Base-by-base conservation (phyloP, 2,113 vertebrate species). In the Pseudorhombus dupliciocellatus region DNA sequence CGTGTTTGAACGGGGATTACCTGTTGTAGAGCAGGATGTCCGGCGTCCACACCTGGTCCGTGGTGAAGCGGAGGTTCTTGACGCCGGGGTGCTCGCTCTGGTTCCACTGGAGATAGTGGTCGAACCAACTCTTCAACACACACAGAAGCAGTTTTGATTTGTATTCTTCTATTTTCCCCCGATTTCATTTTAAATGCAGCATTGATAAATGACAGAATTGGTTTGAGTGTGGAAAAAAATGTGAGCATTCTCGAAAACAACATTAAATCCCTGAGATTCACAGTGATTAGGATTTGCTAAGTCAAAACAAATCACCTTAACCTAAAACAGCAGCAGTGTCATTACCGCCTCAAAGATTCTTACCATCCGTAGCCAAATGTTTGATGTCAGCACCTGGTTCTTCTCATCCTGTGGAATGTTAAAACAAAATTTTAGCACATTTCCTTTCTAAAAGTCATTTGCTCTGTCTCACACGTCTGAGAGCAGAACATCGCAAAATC, bases 321-420 rank as follows among this genome's bases (percentile, higher is more conserved):
- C 11, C 28, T 21, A 56, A 2, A 48, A 55, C 5, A 58, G 56
- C 22, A 4, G 0, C 4, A 68, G 28, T 55, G 73, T 67, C 40
- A 56, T 66, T 51, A 21, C 46, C 50, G 34, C 9, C 40, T 28
- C 37, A 55, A 46, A 40, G 20, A 18, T 78, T 42, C 90, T 93
- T 90, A 94, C 94, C 94, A 95, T 95, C 68, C 91, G 91, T 2
- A 95, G 87, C 94, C 94, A 95, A 46, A 95, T 93, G 70, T 95
- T 95, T 24, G 92, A 86, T 54, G 94, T 95, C 42, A 95, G 84
- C 50, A 95, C 86, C 77, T 95, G 94, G 83, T 94, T 95, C 89
- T 94, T 94, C 80, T 95, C 94, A 75, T 95, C 94, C 94, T 95
- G 75, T 22, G 89, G 87, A 42, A 83, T 18, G 81, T 31, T 59